These are phyloP conservation scores for Eurois occulta DNA, from an alignment of 2,888 invertebrate species.

Conservation along the genomic window DNA sequence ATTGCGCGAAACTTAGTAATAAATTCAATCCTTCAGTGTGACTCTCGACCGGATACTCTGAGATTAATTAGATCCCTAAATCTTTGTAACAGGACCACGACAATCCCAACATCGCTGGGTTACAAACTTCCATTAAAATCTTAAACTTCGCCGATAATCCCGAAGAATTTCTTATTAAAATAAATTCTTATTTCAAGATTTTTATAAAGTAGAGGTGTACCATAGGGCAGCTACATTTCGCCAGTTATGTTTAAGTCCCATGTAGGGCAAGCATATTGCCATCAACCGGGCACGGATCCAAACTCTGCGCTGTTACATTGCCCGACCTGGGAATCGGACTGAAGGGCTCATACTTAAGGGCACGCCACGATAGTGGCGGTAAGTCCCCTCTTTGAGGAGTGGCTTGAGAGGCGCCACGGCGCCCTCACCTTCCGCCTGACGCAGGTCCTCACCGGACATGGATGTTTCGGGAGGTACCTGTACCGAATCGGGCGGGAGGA, in stretches of 20 bases:
- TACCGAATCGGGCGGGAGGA: too few relatives aligned
- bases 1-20: conserved; percentile 57
- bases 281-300: neutral
- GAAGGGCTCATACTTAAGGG: neutral
- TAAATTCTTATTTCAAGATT: conserved; percentile 33
- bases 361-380: too few relatives aligned
- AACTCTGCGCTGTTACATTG: neutral
- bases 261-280: neutral
- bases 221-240: neutral
- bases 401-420: too few relatives aligned
- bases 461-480: too few relatives aligned
- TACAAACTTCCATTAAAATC: conserved; percentile 73
- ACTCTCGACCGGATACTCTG: conserved; percentile 70
- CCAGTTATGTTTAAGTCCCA: neutral
- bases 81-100: conserved; percentile 75
- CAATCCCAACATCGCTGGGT: conserved; percentile 69
- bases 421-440: too few relatives aligned
- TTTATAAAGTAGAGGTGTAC: neutral
- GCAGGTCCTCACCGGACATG: too few relatives aligned
- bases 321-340: neutral
- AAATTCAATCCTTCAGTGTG: conserved; percentile 65
- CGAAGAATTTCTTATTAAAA: conserved; percentile 49
- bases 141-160: conserved; percentile 65
- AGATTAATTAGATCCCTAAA: conserved; percentile 78
- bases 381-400: too few relatives aligned